Evolutionary conservation across 2,888 invertebrate species (phyloP).

Genomic region (Dilophus febrilis): DNA sequence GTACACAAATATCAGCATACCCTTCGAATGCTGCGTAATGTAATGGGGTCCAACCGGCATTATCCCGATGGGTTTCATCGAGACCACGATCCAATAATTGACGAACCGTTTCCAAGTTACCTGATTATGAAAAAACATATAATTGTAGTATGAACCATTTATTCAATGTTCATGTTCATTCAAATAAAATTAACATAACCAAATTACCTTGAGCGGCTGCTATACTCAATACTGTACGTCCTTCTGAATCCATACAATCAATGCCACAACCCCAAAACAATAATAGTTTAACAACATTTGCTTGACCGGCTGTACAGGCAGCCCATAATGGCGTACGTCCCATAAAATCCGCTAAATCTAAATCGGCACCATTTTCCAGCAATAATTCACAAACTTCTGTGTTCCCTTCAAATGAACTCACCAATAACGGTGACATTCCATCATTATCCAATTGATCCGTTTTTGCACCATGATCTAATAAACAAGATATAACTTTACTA

Average conservation of each 20-base stretch:
- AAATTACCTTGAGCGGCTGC: slow-evolving; percentile 60
- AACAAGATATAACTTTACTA: slow-evolving; percentile 46
- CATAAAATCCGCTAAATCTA: slow-evolving; percentile 66
- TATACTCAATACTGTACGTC: slow-evolving; percentile 73
- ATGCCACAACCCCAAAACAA: slow-evolving; percentile 93
- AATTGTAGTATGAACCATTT: too few species aligned
- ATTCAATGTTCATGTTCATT: too few species aligned
- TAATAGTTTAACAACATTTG: slow-evolving; percentile 64
- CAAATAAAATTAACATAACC: neutral
- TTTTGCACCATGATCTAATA: slow-evolving; percentile 67
- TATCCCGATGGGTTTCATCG: slow-evolving; percentile 77
- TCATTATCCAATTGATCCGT: slow-evolving; percentile 73
- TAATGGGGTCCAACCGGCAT: slow-evolving; percentile 92
- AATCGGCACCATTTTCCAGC: slow-evolving; percentile 81
- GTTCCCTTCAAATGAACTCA: slow-evolving; percentile 85
- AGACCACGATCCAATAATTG: slow-evolving; percentile 74
- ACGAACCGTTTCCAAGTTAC: slow-evolving; percentile 73
- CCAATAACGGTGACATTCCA: slow-evolving; percentile 71
- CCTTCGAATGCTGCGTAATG: slow-evolving; percentile 93
- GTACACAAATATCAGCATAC: slow-evolving; percentile 29
- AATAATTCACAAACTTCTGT: slow-evolving; percentile 82
- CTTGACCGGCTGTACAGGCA: slow-evolving; percentile 84
- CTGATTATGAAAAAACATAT: slow-evolving; percentile 18
- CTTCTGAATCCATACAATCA: slow-evolving; percentile 87
- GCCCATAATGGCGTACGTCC: slow-evolving; percentile 82